Conservation (phyloP, 2,888 invertebrate species). For the Hofmannophila pseudospretella region DNA sequence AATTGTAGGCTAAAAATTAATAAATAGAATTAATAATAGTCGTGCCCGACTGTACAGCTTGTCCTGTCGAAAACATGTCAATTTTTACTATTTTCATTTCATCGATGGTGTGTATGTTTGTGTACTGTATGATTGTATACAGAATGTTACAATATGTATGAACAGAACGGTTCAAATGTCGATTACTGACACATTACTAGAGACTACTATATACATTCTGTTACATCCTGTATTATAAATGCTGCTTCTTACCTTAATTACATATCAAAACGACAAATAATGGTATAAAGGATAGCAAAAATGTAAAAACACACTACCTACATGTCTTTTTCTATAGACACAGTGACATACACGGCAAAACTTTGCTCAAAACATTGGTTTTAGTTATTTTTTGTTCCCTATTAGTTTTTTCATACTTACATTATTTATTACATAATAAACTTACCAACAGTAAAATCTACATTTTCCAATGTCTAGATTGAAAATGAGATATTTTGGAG, state of each 20-base stretch:
- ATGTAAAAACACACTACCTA: conserved; percentile 17
- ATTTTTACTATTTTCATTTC: conserved; percentile 29
- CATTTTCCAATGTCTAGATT: neutral
- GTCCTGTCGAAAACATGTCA: conserved; percentile 41
- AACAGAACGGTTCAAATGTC: no score
- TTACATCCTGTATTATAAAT: no score
- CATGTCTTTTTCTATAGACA: conserved; percentile 36
- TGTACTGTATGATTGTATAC: conserved; percentile 14
- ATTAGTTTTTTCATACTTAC: neutral
- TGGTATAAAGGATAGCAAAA: conserved; percentile 12
- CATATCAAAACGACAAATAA: conserved; percentile 74
- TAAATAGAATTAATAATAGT: conserved; percentile 22
- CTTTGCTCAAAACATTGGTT: conserved; percentile 30
- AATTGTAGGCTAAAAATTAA: conserved; percentile 18
- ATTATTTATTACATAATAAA: neutral
- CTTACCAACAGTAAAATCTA: neutral
- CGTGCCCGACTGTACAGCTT: conserved; percentile 49
- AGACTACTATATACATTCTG: no score
- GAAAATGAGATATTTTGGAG: neutral
- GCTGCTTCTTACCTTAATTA: conserved; percentile 50
- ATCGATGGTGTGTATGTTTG: conserved; percentile 18
- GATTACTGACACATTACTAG: no score
- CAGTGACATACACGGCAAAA: conserved; percentile 14
- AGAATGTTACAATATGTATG: no score
- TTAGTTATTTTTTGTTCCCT: conserved; percentile 20